Conservation (phyloP, 2,888 invertebrate species). For the Patella caerulea region DNA sequence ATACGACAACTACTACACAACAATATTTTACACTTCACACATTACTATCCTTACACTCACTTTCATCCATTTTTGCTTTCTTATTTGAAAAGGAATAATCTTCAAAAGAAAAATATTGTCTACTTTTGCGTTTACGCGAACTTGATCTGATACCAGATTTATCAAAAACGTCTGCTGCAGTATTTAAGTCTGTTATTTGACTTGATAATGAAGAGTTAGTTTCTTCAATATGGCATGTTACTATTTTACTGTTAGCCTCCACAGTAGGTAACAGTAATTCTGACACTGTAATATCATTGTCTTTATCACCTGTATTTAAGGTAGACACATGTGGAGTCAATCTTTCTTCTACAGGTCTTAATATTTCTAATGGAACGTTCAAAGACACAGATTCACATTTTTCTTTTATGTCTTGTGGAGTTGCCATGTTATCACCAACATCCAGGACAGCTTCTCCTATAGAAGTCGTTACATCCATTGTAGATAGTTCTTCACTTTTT, state of each 20-base stretch:
- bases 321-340: background rate
- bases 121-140: constrained; percentile 63
- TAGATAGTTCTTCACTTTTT: background rate
- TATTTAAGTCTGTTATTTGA: background rate
- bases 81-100: constrained; percentile 59
- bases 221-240: background rate
- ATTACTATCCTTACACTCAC: background rate
- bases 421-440: background rate
- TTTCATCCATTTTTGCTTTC: constrained; percentile 17
- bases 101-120: constrained; percentile 67
- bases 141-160: constrained; percentile 51
- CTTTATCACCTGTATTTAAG: background rate
- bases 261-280: background rate
- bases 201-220: background rate
- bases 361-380: background rate
- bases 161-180: background rate
- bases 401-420: background rate
- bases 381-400: background rate
- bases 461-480: background rate
- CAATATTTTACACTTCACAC: background rate
- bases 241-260: background rate
- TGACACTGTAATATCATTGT: background rate
- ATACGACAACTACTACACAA: background rate
- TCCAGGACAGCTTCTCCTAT: background rate
- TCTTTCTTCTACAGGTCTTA: background rate